Conservation (phyloP, 2,113 vertebrate species). For the Pungitius pungitius region DNA sequence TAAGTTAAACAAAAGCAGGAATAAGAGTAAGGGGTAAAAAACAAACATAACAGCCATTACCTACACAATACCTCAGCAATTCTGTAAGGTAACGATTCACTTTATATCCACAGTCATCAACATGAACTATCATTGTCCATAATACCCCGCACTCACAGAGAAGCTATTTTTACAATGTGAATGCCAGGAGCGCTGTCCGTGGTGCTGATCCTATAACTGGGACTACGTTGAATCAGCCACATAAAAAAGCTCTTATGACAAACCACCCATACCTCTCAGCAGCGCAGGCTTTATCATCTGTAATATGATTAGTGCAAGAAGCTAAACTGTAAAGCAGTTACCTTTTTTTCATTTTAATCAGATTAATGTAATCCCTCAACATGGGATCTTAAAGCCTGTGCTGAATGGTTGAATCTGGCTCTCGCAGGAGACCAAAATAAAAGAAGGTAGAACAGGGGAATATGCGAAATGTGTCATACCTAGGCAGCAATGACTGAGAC, state of each 20-base stretch:
- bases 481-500: not conserved
- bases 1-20: not conserved
- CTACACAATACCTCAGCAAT: not conserved
- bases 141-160: not conserved
- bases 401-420: not conserved
- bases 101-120: not conserved
- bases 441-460: constrained; percentile 2
- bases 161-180: not conserved
- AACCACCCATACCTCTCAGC: constrained; percentile 7
- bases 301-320: constrained; percentile 24
- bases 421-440: not conserved
- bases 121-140: not conserved
- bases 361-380: constrained; percentile 46
- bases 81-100: not conserved
- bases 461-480: not conserved
- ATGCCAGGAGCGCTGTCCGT: not conserved
- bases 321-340: constrained; percentile 37
- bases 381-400: constrained; percentile 18
- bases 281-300: constrained; percentile 1
- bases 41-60: not conserved
- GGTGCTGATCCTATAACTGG: constrained; percentile 20
- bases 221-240: not conserved
- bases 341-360: constrained; percentile 42
- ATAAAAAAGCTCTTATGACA: constrained; percentile 6
- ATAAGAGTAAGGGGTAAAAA: not conserved